Evolutionary conservation across 2,797 vertebrate species (phyloP).

Genomic region (Calcarius lapponicus): DNA sequence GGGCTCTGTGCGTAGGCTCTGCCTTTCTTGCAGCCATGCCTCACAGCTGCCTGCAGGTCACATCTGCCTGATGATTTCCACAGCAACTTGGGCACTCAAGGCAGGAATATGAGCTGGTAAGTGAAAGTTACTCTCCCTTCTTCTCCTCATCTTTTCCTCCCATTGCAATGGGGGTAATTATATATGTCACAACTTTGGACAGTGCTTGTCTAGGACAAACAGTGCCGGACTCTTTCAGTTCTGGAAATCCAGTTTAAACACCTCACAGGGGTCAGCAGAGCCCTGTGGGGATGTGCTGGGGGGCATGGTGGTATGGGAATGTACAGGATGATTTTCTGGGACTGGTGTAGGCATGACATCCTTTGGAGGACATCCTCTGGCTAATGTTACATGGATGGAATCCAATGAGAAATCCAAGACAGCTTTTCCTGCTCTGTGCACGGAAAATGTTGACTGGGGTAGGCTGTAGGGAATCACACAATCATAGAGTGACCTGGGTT

Average conservation of each 20-base stretch:
- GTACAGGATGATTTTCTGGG: background rate
- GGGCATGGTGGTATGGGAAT: background rate
- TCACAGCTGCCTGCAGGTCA: background rate
- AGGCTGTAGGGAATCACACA: background rate
- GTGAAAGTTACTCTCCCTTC: background rate
- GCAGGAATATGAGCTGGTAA: constrained; percentile 31
- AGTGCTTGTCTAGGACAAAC: background rate
- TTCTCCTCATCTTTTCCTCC: background rate
- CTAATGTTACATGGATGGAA: background rate
- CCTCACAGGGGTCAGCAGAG: background rate
- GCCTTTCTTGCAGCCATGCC: background rate
- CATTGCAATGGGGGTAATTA: background rate
- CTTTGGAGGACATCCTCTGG: background rate
- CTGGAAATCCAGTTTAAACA: background rate
- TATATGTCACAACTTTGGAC: background rate
- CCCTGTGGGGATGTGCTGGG: fast-evolving
- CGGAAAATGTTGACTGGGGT: background rate
- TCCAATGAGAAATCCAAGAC: background rate
- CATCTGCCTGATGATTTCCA: constrained; percentile 16
- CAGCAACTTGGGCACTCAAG: background rate
- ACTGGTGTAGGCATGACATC: background rate
- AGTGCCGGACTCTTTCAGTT: background rate
- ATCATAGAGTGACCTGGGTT: background rate
- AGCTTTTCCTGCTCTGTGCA: background rate
- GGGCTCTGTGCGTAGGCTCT: background rate